Evolutionary conservation across 2,888 invertebrate species (phyloP).

Genomic region (Drosophila antonietae): DNA sequence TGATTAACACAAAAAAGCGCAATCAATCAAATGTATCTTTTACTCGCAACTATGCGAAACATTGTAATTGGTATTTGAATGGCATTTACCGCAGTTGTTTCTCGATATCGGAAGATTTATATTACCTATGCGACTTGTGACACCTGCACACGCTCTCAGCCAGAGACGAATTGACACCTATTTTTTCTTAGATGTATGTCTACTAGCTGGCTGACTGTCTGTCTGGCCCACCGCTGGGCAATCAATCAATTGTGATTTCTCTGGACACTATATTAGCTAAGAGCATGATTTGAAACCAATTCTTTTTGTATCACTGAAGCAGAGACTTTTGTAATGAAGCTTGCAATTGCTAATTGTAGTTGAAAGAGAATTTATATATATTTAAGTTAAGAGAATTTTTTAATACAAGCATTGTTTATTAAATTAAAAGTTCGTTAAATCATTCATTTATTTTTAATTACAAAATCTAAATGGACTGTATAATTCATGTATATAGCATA

Average conservation of each 20-base stretch:
- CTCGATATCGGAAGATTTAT: conserved; percentile 63
- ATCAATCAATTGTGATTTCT: conserved; percentile 59
- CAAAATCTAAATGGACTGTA: too few species aligned
- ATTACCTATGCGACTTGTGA: conserved; percentile 42
- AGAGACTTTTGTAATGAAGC: neutral
- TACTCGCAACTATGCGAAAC: conserved; percentile 65
- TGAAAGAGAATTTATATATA: neutral
- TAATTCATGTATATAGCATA: neutral
- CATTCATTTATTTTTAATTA: neutral
- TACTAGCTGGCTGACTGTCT: conserved; percentile 7
- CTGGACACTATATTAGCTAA: conserved; percentile 22
- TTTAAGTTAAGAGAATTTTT: too few species aligned
- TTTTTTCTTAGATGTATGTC: conserved; percentile 29
- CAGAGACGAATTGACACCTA: conserved; percentile 41
- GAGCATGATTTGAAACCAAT: conserved; percentile 1
- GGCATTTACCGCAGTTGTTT: conserved; percentile 46
- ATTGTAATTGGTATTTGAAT: conserved; percentile 72
- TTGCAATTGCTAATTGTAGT: neutral
- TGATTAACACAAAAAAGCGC: conserved; percentile 70
- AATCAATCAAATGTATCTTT: conserved; percentile 77
- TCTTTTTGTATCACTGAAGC: neutral
- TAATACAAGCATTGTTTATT: too few species aligned
- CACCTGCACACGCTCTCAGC: conserved; percentile 50
- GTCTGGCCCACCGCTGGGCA: conserved; percentile 58
- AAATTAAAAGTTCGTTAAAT: too few species aligned